Evolutionary conservation across 2,888 invertebrate species (phyloP).

Genomic region (Hoplodrina ambigua): DNA sequence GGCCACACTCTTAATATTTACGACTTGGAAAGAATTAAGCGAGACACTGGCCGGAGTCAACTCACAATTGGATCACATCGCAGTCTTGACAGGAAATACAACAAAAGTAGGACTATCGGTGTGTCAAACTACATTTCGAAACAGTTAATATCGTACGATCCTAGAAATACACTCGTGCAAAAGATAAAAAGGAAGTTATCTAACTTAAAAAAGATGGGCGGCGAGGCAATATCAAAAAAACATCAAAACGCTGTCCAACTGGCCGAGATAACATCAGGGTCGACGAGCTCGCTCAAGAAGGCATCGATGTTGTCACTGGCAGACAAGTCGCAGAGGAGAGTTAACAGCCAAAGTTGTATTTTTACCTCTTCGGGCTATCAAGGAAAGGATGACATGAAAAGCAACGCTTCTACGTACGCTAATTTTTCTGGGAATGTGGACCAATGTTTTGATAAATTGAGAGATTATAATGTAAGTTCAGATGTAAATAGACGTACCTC

Average conservation of each 20-base stretch:
- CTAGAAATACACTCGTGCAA: slow-evolving; percentile 86
- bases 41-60: slow-evolving; percentile 81
- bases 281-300: slow-evolving; percentile 85
- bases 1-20: slow-evolving; percentile 86
- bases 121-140: slow-evolving; percentile 88
- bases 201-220: slow-evolving; percentile 88
- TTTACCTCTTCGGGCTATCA: slow-evolving; percentile 82
- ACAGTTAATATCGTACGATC: slow-evolving; percentile 88
- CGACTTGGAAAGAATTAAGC: slow-evolving; percentile 85
- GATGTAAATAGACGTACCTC: slow-evolving; percentile 74
- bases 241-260: slow-evolving; percentile 87
- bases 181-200: slow-evolving; percentile 88
- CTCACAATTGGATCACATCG: slow-evolving; percentile 83
- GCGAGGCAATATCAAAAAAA: slow-evolving; percentile 86
- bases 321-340: slow-evolving; percentile 84
- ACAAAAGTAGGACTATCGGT: slow-evolving; percentile 86
- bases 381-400: slow-evolving; percentile 83
- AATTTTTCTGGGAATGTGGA: slow-evolving; percentile 89
- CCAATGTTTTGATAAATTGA: slow-evolving; percentile 87
- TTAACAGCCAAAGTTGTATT: slow-evolving; percentile 86
- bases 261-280: slow-evolving; percentile 86
- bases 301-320: slow-evolving; percentile 86
- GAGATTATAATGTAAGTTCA: slow-evolving; percentile 77
- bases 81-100: slow-evolving; percentile 87
- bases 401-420: slow-evolving; percentile 83